Conservation (phyloP, 2,888 invertebrate genomes). For the Zaprionus bogoriensis region DNA sequence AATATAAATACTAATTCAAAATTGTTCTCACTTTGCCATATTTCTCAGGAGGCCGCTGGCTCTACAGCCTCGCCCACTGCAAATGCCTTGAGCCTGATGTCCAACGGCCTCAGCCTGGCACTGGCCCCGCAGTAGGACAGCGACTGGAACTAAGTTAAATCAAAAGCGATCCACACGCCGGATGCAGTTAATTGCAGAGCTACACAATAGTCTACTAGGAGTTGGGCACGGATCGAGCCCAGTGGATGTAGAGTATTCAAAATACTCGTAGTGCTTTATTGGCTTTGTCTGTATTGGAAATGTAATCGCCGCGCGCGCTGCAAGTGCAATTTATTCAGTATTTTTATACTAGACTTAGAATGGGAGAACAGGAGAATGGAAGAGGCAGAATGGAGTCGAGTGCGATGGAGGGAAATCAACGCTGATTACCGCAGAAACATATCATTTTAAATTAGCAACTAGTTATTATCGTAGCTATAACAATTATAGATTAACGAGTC, state of each 20-base stretch:
- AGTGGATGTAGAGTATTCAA: conserved; percentile 30
- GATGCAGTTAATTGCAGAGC: not conserved
- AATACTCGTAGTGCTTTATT: conserved; percentile 46
- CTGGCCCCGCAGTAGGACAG: conserved; percentile 74
- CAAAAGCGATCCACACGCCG: conserved; percentile 21
- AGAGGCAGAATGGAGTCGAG: conserved; percentile 15
- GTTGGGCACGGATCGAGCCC: conserved; percentile 10
- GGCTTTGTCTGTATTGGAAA: conserved; percentile 17
- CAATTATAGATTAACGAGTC: conserved; percentile 16
- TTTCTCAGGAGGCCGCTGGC: conserved; percentile 55
- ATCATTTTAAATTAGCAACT: conserved; percentile 74
- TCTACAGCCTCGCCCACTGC: conserved; percentile 48
- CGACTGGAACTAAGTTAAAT: conserved; percentile 28
- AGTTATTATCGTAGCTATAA: conserved; percentile 49
- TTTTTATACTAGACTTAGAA: conserved; percentile 71
- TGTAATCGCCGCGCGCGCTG: conserved; percentile 30
- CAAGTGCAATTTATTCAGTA: conserved; percentile 75
- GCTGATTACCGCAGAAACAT: conserved; percentile 69
- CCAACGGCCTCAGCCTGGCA: conserved; percentile 79
- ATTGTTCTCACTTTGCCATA: too few relatives aligned
- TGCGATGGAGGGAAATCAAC: too few relatives aligned
- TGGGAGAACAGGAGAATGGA: conserved; percentile 18
- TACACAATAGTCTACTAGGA: not conserved
- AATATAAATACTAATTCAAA: too few relatives aligned
- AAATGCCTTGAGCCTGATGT: conserved; percentile 75